Conservation (phyloP, 2,797 vertebrate genomes). For the Muscicapa comitata region DNA sequence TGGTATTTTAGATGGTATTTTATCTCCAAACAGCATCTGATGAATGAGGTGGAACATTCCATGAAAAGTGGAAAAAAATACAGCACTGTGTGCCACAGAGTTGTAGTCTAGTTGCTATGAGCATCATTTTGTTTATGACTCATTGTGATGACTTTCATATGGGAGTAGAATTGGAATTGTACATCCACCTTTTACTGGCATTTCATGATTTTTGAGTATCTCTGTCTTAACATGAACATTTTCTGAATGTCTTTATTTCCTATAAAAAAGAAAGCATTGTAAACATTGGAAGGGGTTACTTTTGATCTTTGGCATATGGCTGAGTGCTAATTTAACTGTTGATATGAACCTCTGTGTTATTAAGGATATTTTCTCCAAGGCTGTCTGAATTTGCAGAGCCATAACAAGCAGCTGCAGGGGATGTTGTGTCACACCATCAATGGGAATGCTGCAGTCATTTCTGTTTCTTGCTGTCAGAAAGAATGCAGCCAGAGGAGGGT, state of each 20-base stretch:
- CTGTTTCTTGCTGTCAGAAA: neutral
- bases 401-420: neutral
- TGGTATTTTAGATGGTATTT: conserved; percentile 34
- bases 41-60: conserved; percentile 33
- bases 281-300: neutral
- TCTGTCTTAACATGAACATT: neutral
- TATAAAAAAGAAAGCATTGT: neutral
- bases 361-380: neutral
- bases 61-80: conserved; percentile 1
- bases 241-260: neutral
- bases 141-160: conserved; percentile 32
- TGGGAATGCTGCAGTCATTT: neutral
- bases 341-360: neutral
- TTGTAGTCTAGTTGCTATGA: conserved; percentile 28
- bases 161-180: conserved; percentile 22
- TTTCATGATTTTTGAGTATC: conserved; percentile 20
- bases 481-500: neutral
- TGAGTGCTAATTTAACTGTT: conserved; percentile 17
- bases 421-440: neutral
- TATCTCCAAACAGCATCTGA: conserved; percentile 22
- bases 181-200: conserved; percentile 1
- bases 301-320: neutral
- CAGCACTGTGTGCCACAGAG: neutral
- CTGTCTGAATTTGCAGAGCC: neutral
- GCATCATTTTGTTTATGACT: conserved; percentile 50